A percentile compares a stretch with the other conserved stretches of the same genome.
These are phyloP conservation scores for Macaca nemestrina DNA, from an alignment of 2,113 vertebrate species.

Conservation along the genomic window DNA sequence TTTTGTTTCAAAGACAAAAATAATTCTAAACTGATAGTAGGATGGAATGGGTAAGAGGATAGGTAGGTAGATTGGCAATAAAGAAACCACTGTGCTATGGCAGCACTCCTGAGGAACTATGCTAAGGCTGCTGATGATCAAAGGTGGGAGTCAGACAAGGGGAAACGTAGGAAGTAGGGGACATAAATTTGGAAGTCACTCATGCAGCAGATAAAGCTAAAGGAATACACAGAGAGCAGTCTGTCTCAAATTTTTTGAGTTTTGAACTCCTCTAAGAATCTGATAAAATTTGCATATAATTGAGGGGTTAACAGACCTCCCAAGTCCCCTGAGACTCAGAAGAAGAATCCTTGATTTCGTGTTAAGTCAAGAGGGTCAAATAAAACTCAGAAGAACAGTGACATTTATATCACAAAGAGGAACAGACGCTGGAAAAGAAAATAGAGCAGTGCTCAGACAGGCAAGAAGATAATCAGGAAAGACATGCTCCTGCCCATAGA, in stretches of 20 bases:
- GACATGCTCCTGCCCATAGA: not conserved
- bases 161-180: not conserved
- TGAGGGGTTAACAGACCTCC: not conserved
- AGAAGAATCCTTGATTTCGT: not conserved
- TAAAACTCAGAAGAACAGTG: not conserved
- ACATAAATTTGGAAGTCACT: not conserved
- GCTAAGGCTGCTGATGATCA: not conserved
- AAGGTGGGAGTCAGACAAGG: not conserved
- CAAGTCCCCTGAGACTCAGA: not conserved
- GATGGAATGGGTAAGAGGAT: not conserved
- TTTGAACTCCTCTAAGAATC: not conserved
- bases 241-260: not conserved
- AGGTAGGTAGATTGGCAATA: not conserved
- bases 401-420: not conserved
- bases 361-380: not conserved
- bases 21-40: not conserved
- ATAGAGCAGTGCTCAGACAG: not conserved
- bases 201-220: not conserved
- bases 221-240: not conserved
- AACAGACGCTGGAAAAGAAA: not conserved
- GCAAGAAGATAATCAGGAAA: not conserved
- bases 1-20: conserved; percentile 27
- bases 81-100: not conserved
- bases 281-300: not conserved
- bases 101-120: not conserved